These are phyloP conservation scores for Styela plicata DNA, from an alignment of 23 tunicate species.

Conservation along the genomic window DNA sequence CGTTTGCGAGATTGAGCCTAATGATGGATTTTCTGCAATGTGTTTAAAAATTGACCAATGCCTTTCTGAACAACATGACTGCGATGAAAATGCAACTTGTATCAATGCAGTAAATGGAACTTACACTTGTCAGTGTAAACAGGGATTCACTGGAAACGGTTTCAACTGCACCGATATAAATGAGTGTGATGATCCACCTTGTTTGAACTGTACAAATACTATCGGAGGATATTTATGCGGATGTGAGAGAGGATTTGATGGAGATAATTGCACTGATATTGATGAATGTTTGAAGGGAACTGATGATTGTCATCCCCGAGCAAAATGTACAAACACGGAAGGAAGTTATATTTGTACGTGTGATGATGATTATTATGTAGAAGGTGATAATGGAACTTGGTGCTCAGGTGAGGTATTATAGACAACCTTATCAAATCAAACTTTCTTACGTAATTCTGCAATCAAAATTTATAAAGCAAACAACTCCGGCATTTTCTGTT, in stretches of 20 bases:
- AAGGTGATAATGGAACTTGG: conserved; percentile 55
- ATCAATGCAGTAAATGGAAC: background rate
- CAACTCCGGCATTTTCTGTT: too few species aligned
- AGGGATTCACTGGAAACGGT: background rate
- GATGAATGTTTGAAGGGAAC: background rate
- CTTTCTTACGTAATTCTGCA: too few species aligned
- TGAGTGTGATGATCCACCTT: background rate
- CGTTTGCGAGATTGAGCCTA: too few species aligned
- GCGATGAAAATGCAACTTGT: background rate
- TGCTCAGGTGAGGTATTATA: conserved; percentile 52
- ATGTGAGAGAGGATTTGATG: conserved; percentile 21
- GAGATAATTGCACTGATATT: conserved; percentile 39
- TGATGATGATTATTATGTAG: conserved; percentile 63
- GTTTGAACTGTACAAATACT: background rate
- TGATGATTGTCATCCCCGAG: background rate
- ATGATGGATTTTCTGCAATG: too few species aligned
- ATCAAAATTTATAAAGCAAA: too few species aligned
- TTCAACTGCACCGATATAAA: background rate
- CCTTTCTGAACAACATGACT: background rate
- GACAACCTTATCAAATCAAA: too few species aligned
- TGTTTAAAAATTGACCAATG: background rate
- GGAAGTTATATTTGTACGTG: conserved; percentile 80
- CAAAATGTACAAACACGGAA: background rate
- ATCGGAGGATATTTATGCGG: background rate
- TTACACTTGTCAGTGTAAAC: background rate